Evolutionary conservation across 2,888 invertebrate genomes (phyloP).

Genomic region (Brachycybe producta): DNA sequence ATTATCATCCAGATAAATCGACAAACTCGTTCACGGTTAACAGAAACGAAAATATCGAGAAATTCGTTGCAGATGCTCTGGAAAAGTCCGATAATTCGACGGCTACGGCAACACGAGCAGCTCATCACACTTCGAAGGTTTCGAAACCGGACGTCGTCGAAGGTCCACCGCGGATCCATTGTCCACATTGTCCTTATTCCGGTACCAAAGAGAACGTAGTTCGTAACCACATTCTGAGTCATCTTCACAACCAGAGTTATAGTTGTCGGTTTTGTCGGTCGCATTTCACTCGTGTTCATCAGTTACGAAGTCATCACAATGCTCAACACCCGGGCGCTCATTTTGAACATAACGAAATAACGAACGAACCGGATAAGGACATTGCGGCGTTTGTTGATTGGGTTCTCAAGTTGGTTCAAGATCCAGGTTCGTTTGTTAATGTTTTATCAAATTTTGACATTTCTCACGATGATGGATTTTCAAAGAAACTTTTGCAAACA

Average conservation of each 20-base stretch:
- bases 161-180: no score
- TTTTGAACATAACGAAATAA: background rate
- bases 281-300: background rate
- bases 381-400: slow-evolving; percentile 6
- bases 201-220: background rate
- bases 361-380: background rate
- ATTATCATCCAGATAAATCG: background rate
- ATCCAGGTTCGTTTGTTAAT: background rate
- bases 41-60: background rate
- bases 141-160: background rate
- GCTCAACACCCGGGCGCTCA: background rate
- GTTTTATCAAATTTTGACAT: background rate
- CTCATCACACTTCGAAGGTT: no score
- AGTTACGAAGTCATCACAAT: background rate
- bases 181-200: background rate
- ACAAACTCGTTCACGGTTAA: no score
- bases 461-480: background rate
- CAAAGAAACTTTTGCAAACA: no score
- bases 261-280: background rate
- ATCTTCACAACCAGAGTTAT: slow-evolving; percentile 5
- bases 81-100: no score
- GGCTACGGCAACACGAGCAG: no score
- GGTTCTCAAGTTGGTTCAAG: slow-evolving; percentile 6
- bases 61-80: background rate
- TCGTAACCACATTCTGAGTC: background rate